A percentile compares a stretch with the other conserved stretches of the same genome.
Conservation (phyloP, 2,888 invertebrate species). For the Periphyllus acericola region DNA sequence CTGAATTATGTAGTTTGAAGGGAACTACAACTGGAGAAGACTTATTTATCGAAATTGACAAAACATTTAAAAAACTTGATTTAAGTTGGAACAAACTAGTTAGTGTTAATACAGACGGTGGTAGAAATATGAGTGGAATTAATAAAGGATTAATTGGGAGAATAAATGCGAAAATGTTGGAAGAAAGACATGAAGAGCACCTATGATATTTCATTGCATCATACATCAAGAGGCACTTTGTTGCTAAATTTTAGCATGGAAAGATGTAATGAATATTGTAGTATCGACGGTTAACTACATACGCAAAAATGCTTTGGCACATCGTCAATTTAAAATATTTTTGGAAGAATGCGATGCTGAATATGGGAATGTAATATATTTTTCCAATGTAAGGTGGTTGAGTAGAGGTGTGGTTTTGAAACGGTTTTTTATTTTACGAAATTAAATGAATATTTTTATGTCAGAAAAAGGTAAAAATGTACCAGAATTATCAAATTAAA, state of each 20-base stretch:
- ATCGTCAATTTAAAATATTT: constrained; percentile 1
- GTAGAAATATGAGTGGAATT: not conserved
- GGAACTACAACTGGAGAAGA: not conserved
- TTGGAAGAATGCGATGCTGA: too few relatives aligned
- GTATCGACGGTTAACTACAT: constrained; percentile 7
- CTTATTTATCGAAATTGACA: too few relatives aligned
- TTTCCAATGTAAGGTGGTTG: too few relatives aligned
- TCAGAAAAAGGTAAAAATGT: not conserved
- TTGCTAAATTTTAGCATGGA: constrained; percentile 1
- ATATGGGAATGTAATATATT: too few relatives aligned
- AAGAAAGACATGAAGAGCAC: too few relatives aligned
- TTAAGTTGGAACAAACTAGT: constrained; percentile 6
- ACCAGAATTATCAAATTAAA: too few relatives aligned
- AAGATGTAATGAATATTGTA: constrained; percentile 7
- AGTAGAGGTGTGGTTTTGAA: too few relatives aligned
- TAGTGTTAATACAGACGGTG: too few relatives aligned
- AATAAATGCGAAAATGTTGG: not conserved
- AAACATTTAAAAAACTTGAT: constrained; percentile 26
- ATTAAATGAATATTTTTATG: constrained; percentile 4
- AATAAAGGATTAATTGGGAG: constrained; percentile 1
- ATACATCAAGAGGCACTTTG: not conserved
- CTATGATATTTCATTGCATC: constrained; percentile 10
- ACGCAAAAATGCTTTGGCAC: not conserved
- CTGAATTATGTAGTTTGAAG: constrained; percentile 3
- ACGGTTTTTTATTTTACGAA: constrained; percentile 8